These are phyloP conservation scores for Pandemis cinnamomeana DNA, from an alignment of 2,888 invertebrate species.

Conservation along the genomic window DNA sequence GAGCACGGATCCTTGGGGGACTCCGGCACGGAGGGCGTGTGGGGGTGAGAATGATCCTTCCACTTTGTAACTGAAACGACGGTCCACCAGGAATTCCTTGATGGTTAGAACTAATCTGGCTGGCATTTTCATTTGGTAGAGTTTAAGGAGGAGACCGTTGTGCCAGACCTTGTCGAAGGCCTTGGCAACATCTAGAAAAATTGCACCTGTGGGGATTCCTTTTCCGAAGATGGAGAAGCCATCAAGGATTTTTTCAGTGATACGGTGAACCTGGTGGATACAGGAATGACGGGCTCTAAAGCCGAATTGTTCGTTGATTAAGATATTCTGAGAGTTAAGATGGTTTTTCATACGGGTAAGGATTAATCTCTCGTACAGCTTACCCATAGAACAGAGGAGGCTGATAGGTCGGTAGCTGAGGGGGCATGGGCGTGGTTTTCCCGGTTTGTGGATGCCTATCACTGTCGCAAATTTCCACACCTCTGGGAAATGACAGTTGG, in stretches of 20 bases:
- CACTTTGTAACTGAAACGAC: slow-evolving; percentile 1
- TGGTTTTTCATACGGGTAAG: background rate
- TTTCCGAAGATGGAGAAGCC: too few relatives aligned
- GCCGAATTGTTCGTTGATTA: slow-evolving; percentile 24
- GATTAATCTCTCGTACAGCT: slow-evolving; percentile 12
- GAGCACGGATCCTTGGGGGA: slow-evolving; percentile 21
- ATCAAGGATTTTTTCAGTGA: background rate
- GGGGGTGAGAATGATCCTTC: slow-evolving; percentile 3
- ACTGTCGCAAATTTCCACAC: background rate
- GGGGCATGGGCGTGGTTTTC: background rate
- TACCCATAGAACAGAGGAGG: background rate
- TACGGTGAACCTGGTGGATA: slow-evolving; percentile 16
- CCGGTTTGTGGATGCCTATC: slow-evolving; percentile 21
- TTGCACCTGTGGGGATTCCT: slow-evolving; percentile 1
- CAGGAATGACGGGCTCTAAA: slow-evolving; percentile 14
- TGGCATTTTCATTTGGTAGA: background rate
- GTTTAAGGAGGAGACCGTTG: slow-evolving; percentile 1
- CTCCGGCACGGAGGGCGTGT: slow-evolving; percentile 3
- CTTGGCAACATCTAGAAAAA: slow-evolving; percentile 22
- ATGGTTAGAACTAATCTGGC: slow-evolving; percentile 5
- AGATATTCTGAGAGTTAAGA: background rate
- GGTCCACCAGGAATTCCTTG: background rate
- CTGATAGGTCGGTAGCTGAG: background rate
- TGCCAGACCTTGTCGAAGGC: slow-evolving; percentile 15
- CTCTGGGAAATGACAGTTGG: background rate